A percentile compares a stretch with the other conserved stretches of the same genome.
Conservation (phyloP, 2,888 invertebrate species). For the Agrotis puta region DNA sequence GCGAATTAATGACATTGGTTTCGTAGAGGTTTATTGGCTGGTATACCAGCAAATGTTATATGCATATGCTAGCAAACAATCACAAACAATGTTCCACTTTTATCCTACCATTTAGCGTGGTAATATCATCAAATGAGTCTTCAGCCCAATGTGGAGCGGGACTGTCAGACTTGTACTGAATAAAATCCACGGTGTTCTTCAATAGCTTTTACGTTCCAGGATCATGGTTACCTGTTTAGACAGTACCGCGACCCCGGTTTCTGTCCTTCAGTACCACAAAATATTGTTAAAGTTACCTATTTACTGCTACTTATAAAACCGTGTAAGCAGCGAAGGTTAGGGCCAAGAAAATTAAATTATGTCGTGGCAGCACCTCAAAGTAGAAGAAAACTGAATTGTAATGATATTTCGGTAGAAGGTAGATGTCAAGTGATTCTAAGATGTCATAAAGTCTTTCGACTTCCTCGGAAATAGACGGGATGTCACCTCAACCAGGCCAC, state of each 20-base stretch:
- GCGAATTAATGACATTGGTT: background rate
- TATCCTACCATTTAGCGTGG: background rate
- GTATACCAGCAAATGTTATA: background rate
- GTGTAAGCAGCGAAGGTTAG: background rate
- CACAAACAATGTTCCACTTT: background rate
- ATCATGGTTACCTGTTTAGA: too few species aligned
- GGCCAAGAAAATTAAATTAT: background rate
- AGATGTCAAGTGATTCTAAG: background rate
- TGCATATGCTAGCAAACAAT: background rate
- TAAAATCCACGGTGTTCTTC: too few species aligned
- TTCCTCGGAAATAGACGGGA: background rate
- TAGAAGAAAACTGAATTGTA: background rate
- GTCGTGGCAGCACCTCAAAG: background rate
- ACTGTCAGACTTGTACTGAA: too few species aligned
- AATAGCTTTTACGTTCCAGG: too few species aligned
- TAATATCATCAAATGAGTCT: too few species aligned
- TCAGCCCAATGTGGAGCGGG: too few species aligned
- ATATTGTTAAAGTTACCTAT: background rate
- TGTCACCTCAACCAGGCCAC: slow-evolving; percentile 20
- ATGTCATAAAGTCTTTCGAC: background rate
- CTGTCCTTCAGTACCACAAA: background rate
- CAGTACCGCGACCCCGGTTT: background rate
- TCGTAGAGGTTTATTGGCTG: background rate
- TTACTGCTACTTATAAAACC: background rate
- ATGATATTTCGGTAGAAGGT: background rate